Percentiles rank a stretch among this genome's conserved stretches.
These are phyloP conservation scores for Hyposoter dolosus DNA, from an alignment of 2,888 invertebrate genomes.

Conservation along the genomic window DNA sequence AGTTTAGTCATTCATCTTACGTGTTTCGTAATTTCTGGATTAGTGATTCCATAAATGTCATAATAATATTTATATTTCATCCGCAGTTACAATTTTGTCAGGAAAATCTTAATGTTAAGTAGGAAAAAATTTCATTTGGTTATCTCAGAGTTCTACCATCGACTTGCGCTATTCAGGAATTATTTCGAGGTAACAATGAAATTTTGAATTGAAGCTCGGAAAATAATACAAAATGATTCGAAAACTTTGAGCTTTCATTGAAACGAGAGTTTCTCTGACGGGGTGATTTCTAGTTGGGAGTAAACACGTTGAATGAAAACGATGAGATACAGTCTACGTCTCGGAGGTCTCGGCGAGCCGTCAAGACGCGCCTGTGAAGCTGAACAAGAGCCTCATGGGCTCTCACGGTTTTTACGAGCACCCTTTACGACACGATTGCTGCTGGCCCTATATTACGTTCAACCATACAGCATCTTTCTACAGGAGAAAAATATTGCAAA, in stretches of 20 bases:
- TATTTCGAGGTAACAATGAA: neutral
- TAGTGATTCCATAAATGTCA: neutral
- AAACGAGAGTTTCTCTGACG: neutral
- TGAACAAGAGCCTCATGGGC: conserved; percentile 47
- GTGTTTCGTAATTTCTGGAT: neutral
- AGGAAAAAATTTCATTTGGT: neutral
- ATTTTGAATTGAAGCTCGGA: neutral
- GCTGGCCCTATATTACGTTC: conserved; percentile 12
- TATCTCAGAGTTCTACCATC: neutral
- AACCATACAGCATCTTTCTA: conserved; percentile 7
- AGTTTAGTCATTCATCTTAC: neutral
- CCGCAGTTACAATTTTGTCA: neutral
- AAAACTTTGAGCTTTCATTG: neutral
- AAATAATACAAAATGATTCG: neutral
- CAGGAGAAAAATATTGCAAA: conserved; percentile 11
- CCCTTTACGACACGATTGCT: conserved; percentile 55
- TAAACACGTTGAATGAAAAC: neutral
- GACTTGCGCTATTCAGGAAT: neutral
- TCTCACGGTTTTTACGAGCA: conserved; percentile 58
- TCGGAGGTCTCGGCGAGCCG: conserved; percentile 29
- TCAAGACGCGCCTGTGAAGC: conserved; percentile 44
- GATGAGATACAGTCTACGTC: neutral
- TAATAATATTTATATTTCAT: neutral
- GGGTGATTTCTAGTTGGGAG: conserved; percentile 16
- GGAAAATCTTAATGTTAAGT: neutral